Evolutionary conservation across 2,113 vertebrate species (phyloP).

Genomic region (Hydrochoerus hydrochaeris): DNA sequence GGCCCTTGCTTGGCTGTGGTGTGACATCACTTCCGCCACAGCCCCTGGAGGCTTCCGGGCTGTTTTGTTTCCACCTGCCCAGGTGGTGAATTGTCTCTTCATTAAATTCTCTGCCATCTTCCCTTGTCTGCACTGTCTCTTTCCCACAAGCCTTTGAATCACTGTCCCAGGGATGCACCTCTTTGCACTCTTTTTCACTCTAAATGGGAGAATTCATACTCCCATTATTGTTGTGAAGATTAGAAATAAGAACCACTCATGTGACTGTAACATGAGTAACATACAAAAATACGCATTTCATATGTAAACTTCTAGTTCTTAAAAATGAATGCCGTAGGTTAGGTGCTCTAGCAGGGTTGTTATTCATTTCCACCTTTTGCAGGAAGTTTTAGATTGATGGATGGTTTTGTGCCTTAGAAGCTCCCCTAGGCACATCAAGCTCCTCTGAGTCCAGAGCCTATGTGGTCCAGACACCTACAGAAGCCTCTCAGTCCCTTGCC

Average conservation of each 20-base stretch:
- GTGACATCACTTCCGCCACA: no score
- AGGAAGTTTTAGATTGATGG: background rate
- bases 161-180: background rate
- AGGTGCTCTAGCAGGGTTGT: background rate
- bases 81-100: background rate
- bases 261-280: background rate
- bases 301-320: background rate
- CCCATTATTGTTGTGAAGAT: background rate
- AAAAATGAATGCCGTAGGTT: background rate
- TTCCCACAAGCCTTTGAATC: background rate
- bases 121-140: background rate
- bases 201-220: background rate
- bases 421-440: no score
- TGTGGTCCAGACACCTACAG: background rate
- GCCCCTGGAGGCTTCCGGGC: background rate
- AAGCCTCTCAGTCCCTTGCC: background rate
- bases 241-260: background rate
- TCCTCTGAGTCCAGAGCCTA: fast-evolving
- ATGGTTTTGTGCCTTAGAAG: no score
- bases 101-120: background rate
- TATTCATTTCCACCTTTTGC: background rate
- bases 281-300: background rate
- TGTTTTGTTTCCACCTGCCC: background rate
- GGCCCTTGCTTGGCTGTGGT: background rate
- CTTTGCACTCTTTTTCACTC: background rate